These are phyloP conservation scores for Denticeps clupeoides DNA, from an alignment of 2,797 vertebrate genomes.

Conservation along the genomic window DNA sequence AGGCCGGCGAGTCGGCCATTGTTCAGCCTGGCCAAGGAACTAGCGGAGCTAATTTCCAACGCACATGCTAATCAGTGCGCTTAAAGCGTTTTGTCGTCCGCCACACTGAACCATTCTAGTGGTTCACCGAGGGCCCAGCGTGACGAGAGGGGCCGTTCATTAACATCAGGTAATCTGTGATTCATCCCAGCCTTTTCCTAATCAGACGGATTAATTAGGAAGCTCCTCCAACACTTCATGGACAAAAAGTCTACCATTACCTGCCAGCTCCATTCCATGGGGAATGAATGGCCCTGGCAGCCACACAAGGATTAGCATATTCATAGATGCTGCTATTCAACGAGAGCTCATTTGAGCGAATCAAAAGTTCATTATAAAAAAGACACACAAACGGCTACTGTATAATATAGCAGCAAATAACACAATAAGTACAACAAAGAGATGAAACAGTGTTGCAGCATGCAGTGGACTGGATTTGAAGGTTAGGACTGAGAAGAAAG, in stretches of 20 bases:
- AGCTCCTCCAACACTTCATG: not conserved
- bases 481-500: too few species aligned
- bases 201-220: conserved; percentile 33
- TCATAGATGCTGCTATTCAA: too few species aligned
- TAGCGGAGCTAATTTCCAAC: conserved; percentile 21
- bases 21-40: conserved; percentile 20
- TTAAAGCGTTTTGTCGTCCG: conserved; percentile 14
- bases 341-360: too few species aligned
- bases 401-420: too few species aligned
- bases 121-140: conserved; percentile 20
- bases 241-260: too few species aligned
- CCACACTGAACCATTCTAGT: not conserved
- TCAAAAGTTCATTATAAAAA: too few species aligned
- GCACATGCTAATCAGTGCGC: conserved; percentile 13
- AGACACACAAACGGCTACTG: too few species aligned
- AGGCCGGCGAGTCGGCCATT: conserved; percentile 24
- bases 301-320: not conserved
- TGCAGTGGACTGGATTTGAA: too few species aligned
- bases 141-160: conserved; percentile 32
- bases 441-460: too few species aligned
- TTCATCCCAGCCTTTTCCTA: conserved; percentile 34
- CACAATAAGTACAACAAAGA: too few species aligned
- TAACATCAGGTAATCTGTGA: conserved; percentile 41
- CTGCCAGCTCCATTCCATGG: not conserved
- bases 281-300: too few species aligned